phyloP scores from a whole-genome alignment of 2,888 invertebrate species.

The Philonicus albiceps region DNA sequence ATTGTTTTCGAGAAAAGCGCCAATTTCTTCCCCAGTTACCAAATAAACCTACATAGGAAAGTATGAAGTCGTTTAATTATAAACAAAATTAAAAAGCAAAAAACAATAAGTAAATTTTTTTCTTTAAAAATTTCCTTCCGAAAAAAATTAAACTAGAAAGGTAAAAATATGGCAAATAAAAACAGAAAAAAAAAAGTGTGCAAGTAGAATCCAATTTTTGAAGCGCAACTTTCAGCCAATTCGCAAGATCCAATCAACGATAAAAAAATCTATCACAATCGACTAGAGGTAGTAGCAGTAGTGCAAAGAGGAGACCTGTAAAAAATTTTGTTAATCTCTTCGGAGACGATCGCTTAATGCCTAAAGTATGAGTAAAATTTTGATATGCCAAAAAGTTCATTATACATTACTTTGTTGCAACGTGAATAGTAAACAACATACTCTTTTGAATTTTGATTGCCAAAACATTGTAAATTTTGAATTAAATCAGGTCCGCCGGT shows the following conservation, averaged over 20 bases:
- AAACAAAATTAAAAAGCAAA: slow-evolving; percentile 2
- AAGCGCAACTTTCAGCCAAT: slow-evolving; percentile 40
- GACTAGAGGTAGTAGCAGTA: slow-evolving; percentile 60
- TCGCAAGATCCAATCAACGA: slow-evolving; percentile 36
- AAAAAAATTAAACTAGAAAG: neutral
- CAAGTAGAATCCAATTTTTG: slow-evolving; percentile 39
- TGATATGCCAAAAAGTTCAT: neutral
- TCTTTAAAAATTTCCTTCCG: neutral
- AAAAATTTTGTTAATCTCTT: slow-evolving; percentile 62
- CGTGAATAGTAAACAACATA: neutral
- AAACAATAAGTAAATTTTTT: neutral
- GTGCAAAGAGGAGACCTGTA: slow-evolving; percentile 92
- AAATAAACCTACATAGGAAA: slow-evolving; percentile 28
- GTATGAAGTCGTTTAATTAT: slow-evolving; percentile 26
- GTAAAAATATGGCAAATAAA: neutral
- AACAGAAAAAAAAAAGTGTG: neutral
- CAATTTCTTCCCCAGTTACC: slow-evolving; percentile 19
- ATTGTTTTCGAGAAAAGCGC: slow-evolving; percentile 11
- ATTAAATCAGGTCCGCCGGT: slow-evolving; percentile 26
- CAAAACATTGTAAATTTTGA: slow-evolving; percentile 26
- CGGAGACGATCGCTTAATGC: neutral
- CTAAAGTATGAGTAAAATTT: slow-evolving; percentile 34
- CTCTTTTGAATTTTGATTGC: neutral
- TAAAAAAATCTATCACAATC: slow-evolving; percentile 16
- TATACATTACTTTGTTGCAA: neutral